These are phyloP conservation scores for Littorina saxatilis DNA, from an alignment of 1,140 invertebrate species.

Conservation along the genomic window DNA sequence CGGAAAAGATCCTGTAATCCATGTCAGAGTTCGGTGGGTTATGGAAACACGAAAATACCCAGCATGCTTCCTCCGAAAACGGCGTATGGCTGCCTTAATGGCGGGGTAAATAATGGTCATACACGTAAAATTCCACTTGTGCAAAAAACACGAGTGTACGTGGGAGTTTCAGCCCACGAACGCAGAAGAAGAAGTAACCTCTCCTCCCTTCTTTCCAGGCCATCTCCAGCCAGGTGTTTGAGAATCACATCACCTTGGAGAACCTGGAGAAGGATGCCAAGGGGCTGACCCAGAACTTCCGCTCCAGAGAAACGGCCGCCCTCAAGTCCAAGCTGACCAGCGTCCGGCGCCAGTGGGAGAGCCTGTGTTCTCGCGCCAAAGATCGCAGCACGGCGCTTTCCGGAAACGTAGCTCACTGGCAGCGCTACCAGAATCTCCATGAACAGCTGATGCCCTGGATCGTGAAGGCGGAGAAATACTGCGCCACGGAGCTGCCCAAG, in stretches of 20 bases:
- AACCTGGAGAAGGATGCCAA: slow-evolving; percentile 86
- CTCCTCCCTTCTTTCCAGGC: too few species aligned
- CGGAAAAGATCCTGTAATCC: too few species aligned
- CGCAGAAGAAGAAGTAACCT: too few species aligned
- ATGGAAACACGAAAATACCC: too few species aligned
- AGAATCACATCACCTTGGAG: slow-evolving; percentile 85
- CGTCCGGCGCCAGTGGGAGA: slow-evolving; percentile 71
- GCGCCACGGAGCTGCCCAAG: slow-evolving; percentile 81
- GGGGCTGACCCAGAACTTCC: slow-evolving; percentile 80
- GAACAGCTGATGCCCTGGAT: slow-evolving; percentile 91
- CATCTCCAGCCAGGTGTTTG: slow-evolving; percentile 71
- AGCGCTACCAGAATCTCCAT: slow-evolving; percentile 87
- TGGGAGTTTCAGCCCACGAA: too few species aligned
- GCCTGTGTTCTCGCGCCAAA: slow-evolving; percentile 74
- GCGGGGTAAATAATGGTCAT: too few species aligned
- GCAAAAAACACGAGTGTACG: too few species aligned
- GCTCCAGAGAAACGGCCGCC: slow-evolving; percentile 70
- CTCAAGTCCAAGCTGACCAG: slow-evolving; percentile 70
- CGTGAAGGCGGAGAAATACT: slow-evolving; percentile 88
- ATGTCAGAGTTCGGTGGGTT: too few species aligned
- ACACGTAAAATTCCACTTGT: too few species aligned
- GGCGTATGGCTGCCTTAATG: too few species aligned
- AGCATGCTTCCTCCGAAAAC: too few species aligned
- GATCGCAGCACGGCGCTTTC: slow-evolving; percentile 84
- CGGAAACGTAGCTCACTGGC: slow-evolving; percentile 88